phyloP scores from a whole-genome alignment of 2,888 invertebrate species.

The Iselma pallidipennis region DNA sequence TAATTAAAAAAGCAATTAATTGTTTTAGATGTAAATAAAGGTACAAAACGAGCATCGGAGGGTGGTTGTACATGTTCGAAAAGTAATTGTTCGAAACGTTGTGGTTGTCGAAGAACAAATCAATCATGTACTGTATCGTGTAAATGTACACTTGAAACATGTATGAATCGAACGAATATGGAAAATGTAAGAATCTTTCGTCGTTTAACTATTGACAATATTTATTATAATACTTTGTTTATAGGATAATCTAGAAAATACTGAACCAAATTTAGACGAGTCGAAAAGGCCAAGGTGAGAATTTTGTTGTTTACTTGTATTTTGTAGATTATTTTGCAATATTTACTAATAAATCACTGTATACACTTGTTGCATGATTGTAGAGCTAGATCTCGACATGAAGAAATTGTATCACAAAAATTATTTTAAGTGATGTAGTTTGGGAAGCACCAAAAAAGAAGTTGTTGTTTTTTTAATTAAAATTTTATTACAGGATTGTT shows the following conservation, averaged over 20 bases:
- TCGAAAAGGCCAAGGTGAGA: background rate
- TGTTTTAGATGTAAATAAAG: constrained; percentile 13
- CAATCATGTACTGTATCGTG: constrained; percentile 58
- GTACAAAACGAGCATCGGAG: constrained; percentile 61
- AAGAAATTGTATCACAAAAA: background rate
- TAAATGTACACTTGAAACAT: constrained; percentile 52
- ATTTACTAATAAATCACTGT: background rate
- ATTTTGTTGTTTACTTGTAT: no score
- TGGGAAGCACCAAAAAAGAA: background rate
- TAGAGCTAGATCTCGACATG: background rate
- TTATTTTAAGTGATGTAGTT: background rate
- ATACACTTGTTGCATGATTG: background rate
- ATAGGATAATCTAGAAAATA: background rate
- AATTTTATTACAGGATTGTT: background rate
- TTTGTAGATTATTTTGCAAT: no score
- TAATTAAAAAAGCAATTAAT: constrained; percentile 2
- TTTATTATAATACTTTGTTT: no score
- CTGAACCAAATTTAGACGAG: background rate
- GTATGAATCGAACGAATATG: background rate
- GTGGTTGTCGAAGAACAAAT: constrained; percentile 63
- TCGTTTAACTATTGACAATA: no score
- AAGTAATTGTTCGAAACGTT: constrained; percentile 62
- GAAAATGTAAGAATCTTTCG: background rate
- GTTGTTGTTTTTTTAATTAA: background rate
- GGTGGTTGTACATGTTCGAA: constrained; percentile 64